Percentiles rank a stretch among this genome's conserved stretches.
phyloP scores from a whole-genome alignment of 2,888 invertebrate genomes.

The Epirrita christyi region DNA sequence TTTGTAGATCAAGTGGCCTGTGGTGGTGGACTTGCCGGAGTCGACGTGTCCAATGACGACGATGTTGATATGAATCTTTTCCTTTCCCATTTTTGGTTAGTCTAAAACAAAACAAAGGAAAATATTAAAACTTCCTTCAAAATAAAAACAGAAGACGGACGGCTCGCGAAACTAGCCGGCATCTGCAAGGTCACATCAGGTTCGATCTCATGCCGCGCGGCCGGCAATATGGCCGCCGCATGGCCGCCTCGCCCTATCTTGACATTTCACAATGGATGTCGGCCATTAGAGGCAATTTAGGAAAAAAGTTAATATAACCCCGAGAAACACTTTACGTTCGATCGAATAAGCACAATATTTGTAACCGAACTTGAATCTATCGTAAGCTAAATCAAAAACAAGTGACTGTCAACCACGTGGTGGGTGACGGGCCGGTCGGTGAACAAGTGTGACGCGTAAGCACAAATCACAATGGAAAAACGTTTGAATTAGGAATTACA shows the following conservation, averaged over 20 bases:
- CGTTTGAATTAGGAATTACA: slow-evolving; percentile 52
- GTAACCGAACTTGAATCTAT: not conserved
- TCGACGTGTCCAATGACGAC: slow-evolving; percentile 99
- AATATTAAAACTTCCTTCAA: slow-evolving; percentile 40
- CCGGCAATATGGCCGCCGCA: slow-evolving; percentile 85
- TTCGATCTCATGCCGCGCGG: slow-evolving; percentile 68
- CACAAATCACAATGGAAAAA: slow-evolving; percentile 50
- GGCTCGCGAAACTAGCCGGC: slow-evolving; percentile 58
- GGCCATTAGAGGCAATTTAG: slow-evolving; percentile 63
- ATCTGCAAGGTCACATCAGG: slow-evolving; percentile 68
- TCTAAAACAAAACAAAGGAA: slow-evolving; percentile 71
- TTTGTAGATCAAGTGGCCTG: slow-evolving; percentile 99
- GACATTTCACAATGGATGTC: slow-evolving; percentile 81
- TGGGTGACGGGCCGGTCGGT: slow-evolving; percentile 74
- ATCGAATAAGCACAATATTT: slow-evolving; percentile 18
- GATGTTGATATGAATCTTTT: slow-evolving; percentile 99
- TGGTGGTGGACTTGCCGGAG: slow-evolving; percentile 99
- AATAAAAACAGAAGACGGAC: slow-evolving; percentile 39
- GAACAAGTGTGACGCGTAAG: slow-evolving; percentile 80
- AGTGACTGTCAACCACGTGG: slow-evolving; percentile 76
- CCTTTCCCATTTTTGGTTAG: slow-evolving; percentile 95
- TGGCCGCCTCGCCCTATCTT: slow-evolving; percentile 85
- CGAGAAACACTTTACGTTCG: slow-evolving; percentile 9
- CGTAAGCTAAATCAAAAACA: slow-evolving; percentile 49
- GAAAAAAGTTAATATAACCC: slow-evolving; percentile 32